These are phyloP conservation scores for Lasiurus cinereus DNA, from an alignment of 2,113 vertebrate species.

Conservation along the genomic window DNA sequence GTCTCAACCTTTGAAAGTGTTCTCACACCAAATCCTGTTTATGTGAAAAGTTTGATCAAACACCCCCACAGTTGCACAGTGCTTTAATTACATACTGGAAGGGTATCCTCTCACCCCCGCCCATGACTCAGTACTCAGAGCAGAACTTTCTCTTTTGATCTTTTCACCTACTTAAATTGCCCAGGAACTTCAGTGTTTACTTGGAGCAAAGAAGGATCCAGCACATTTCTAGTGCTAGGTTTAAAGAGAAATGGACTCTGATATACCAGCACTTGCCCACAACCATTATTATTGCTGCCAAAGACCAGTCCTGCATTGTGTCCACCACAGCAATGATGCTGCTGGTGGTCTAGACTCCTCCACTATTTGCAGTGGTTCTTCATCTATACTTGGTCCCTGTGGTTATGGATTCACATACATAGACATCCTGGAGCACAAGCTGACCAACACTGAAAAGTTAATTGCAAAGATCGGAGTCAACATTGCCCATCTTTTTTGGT, in stretches of 20 bases:
- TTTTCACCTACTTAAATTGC: neutral
- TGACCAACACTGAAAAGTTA: neutral
- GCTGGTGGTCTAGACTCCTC: neutral
- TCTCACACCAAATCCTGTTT: slow-evolving; percentile 71
- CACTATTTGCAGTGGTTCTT: neutral
- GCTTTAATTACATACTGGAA: slow-evolving; percentile 25
- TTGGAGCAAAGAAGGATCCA: neutral
- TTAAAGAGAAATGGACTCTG: neutral
- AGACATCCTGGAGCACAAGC: neutral
- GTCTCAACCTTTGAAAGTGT: slow-evolving; percentile 45
- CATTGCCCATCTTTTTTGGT: neutral
- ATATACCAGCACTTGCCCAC: no score
- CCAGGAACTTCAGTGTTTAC: neutral
- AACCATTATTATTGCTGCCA: no score
- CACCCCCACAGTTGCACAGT: slow-evolving; percentile 44
- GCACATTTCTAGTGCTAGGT: neutral
- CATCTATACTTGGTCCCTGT: neutral
- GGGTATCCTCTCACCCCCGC: neutral
- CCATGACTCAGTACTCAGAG: neutral
- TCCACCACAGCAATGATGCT: accelerated
- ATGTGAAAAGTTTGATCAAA: slow-evolving; percentile 44
- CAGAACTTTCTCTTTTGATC: slow-evolving; percentile 33
- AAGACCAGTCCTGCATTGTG: neutral
- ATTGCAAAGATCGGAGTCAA: neutral
- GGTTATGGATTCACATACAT: neutral